These are phyloP conservation scores for Mongoloraphidia duomilia DNA, from an alignment of 2,888 invertebrate species.

Conservation along the genomic window DNA sequence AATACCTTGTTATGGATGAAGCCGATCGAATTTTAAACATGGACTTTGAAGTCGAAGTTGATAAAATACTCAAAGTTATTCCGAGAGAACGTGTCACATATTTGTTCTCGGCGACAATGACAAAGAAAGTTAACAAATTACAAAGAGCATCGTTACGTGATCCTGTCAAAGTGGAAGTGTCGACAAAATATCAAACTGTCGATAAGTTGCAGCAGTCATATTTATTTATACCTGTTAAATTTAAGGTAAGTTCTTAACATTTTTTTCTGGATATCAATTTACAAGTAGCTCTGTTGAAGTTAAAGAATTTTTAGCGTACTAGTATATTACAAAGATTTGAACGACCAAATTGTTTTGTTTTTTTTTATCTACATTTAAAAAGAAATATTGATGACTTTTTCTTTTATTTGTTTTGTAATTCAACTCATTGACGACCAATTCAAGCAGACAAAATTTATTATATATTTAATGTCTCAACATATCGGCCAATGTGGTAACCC, in stretches of 20 bases:
- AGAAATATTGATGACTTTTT: too few relatives aligned
- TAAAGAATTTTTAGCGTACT: too few relatives aligned
- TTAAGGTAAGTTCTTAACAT: conserved; percentile 48
- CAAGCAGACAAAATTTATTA: too few relatives aligned
- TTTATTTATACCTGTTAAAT: conserved; percentile 88
- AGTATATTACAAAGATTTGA: too few relatives aligned
- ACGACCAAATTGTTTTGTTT: too few relatives aligned
- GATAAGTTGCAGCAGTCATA: conserved; percentile 92
- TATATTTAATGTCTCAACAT: too few relatives aligned
- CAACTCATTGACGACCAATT: too few relatives aligned
- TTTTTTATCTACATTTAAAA: too few relatives aligned
- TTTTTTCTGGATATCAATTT: too few relatives aligned
- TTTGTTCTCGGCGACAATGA: conserved; percentile 99
- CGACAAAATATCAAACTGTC: conserved; percentile 95
- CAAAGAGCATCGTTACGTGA: conserved; percentile 89
- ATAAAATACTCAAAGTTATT: conserved; percentile 85
- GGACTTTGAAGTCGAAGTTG: conserved; percentile 97
- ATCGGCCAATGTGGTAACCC: too few relatives aligned
- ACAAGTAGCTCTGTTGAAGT: too few relatives aligned
- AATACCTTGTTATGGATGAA: conserved; percentile 96
- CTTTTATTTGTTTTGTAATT: too few relatives aligned
- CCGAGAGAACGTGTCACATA: conserved; percentile 85
- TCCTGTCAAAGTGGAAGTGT: conserved; percentile 92
- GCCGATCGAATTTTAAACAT: conserved; percentile 97
- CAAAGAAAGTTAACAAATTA: conserved; percentile 89